Base-by-base conservation (phyloP, 2,113 vertebrate genomes). In the Poecile atricapillus region DNA sequence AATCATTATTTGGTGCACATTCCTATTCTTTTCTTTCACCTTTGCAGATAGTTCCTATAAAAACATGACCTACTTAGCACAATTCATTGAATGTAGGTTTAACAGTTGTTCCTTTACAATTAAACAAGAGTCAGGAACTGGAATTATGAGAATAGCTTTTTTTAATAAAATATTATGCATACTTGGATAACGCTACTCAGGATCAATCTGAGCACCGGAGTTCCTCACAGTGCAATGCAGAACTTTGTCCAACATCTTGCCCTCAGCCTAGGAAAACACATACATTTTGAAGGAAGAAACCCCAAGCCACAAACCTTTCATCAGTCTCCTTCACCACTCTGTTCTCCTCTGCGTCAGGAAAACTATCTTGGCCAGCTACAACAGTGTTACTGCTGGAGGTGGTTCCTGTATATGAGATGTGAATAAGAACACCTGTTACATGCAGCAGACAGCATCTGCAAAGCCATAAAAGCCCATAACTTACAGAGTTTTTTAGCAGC, bases 381-480 rank as follows among this genome's bases (percentile, higher is more conserved):
- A 99, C 98, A 0, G 99, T 99, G 81, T 99, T 99, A 85, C 99
- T 99, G 97, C 99, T 99, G 39, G 99, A 99, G 3, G 99, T 99
- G 76, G 99, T 99, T 81, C 99, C 99, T 99, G 89, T 44, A 37
- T 12, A 47, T 8, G 55, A 83, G 74, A 96, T 43, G 20, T 30
- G 43, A 97, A 52, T 53, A 93, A 91, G 70, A 82, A 83, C 9
- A 44, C 11, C 35, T 10, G 60, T 80, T 71, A 95, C 13, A 56
- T 8, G 28, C 52, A 69, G 50, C 43, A 92, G 35, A 71, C 10
- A 50, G 10, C 41, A 74, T 46, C 41, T 69, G 22, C 24, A 88
- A 90, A 84, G n/a, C 62, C 95, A 37, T 37, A 76, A 67, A 91
- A 74, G 30, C 33, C 21, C 6, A 2, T 15, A 67, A 76, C 15